phyloP scores from a whole-genome alignment of 2,888 invertebrate species.

The Globia sparganii region DNA sequence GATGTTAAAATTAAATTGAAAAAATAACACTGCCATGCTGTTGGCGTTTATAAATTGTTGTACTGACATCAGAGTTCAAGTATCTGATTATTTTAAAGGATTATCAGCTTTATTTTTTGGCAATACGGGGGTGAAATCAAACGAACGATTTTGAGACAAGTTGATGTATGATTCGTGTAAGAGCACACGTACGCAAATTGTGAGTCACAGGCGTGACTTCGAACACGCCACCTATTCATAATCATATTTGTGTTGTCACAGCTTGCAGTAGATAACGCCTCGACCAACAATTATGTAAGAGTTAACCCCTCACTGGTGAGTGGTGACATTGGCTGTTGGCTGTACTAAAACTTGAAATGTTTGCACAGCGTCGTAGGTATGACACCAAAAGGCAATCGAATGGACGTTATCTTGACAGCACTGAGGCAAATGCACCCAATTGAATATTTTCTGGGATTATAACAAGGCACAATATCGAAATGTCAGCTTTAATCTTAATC shows the following conservation, averaged over 20 bases:
- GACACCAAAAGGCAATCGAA: slow-evolving; percentile 46
- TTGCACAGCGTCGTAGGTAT: slow-evolving; percentile 48
- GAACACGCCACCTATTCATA: slow-evolving; percentile 62
- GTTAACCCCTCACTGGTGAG: slow-evolving; percentile 60
- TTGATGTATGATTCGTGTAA: slow-evolving; percentile 42
- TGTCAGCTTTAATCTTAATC: slow-evolving; percentile 8
- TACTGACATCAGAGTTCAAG: slow-evolving; percentile 8
- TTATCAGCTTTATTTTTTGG: slow-evolving; percentile 20
- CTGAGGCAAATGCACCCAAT: slow-evolving; percentile 58
- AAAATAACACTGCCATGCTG: slow-evolving; percentile 15
- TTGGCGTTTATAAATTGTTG: neutral
- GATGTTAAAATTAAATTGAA: slow-evolving; percentile 25
- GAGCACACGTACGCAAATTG: slow-evolving; percentile 50
- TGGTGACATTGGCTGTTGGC: slow-evolving; percentile 59
- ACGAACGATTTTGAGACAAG: slow-evolving; percentile 14
- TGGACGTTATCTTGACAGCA: slow-evolving; percentile 62
- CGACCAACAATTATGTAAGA: slow-evolving; percentile 63
- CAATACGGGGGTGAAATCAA: slow-evolving; percentile 25
- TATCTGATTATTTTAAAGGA: neutral
- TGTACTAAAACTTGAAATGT: slow-evolving; percentile 62
- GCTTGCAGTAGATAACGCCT: slow-evolving; percentile 65
- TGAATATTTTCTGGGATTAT: slow-evolving; percentile 47
- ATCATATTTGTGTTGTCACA: slow-evolving; percentile 66
- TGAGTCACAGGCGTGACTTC: slow-evolving; percentile 63
- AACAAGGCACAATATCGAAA: slow-evolving; percentile 16